These are phyloP conservation scores for Atethmia centrago DNA, from an alignment of 2,888 invertebrate genomes.

Conservation along the genomic window DNA sequence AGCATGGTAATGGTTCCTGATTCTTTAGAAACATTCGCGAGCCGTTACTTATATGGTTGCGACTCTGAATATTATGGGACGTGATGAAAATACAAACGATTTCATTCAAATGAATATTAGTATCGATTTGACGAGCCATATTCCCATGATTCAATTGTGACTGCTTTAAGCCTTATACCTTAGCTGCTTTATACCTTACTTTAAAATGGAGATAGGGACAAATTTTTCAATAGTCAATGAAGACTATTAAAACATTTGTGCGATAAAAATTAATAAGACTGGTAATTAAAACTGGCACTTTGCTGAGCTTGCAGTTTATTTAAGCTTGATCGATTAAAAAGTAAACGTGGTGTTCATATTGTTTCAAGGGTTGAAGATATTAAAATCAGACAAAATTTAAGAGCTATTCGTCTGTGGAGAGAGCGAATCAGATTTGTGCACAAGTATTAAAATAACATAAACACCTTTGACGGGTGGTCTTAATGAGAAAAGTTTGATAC, in stretches of 20 bases:
- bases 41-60: constrained; percentile 81
- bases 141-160: constrained; percentile 26
- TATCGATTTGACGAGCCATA: constrained; percentile 60
- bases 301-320: constrained; percentile 29
- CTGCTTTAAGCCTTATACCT: background rate
- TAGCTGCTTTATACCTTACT: background rate
- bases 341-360: constrained; percentile 17
- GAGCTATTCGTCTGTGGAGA: constrained; percentile 57
- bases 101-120: constrained; percentile 71
- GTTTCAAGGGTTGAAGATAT: constrained; percentile 22
- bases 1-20: constrained; percentile 77
- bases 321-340: background rate
- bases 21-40: constrained; percentile 77
- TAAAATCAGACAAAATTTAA: constrained; percentile 47
- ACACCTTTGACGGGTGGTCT: constrained; percentile 88
- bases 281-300: constrained; percentile 27
- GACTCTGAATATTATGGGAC: constrained; percentile 78
- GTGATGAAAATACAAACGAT: constrained; percentile 80
- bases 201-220: too few relatives aligned
- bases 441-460: constrained; percentile 88
- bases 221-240: too few relatives aligned
- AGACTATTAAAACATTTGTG: too few relatives aligned
- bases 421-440: constrained; percentile 80
- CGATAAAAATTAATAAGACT: too few relatives aligned
- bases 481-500: constrained; percentile 90